Evolutionary conservation across 1,140 invertebrate species (phyloP).

Genomic region (Macrocentrus cingulum): DNA sequence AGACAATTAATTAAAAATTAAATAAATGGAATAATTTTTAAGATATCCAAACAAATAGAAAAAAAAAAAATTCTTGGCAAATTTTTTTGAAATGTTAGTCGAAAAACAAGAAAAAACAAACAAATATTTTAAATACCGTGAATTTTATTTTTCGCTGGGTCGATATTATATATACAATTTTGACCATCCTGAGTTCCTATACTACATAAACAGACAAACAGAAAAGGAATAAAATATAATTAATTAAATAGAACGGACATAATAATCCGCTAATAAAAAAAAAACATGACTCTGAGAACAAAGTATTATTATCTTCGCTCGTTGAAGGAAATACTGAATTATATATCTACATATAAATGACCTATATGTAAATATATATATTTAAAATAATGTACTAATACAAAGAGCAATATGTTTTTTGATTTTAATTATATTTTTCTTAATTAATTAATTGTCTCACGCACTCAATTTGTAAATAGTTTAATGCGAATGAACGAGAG

Average conservation of each 20-base stretch:
- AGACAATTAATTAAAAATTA: too few species aligned
- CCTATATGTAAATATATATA: conserved; percentile 18
- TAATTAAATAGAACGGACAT: background rate
- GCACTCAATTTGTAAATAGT: conserved; percentile 48
- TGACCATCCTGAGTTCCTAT: background rate
- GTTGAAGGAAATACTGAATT: background rate
- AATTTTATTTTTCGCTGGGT: conserved; percentile 1
- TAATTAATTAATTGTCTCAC: conserved; percentile 44
- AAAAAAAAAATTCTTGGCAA: background rate
- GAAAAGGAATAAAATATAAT: background rate
- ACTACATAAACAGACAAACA: conserved; percentile 6
- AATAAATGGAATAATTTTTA: too few species aligned
- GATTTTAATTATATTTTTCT: conserved; percentile 41
- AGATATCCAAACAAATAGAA: too few species aligned
- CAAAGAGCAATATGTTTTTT: conserved; percentile 33
- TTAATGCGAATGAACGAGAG: conserved; percentile 4
- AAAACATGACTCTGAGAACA: background rate
- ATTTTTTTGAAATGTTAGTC: background rate
- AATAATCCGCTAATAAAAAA: background rate
- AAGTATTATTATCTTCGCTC: conserved; percentile 1
- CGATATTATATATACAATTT: background rate
- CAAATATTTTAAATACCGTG: background rate
- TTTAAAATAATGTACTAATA: conserved; percentile 23
- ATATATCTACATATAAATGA: conserved; percentile 13
- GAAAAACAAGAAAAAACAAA: background rate